Base-by-base conservation (phyloP, 2,113 vertebrate genomes). In the Ceuthmochares aereus region DNA sequence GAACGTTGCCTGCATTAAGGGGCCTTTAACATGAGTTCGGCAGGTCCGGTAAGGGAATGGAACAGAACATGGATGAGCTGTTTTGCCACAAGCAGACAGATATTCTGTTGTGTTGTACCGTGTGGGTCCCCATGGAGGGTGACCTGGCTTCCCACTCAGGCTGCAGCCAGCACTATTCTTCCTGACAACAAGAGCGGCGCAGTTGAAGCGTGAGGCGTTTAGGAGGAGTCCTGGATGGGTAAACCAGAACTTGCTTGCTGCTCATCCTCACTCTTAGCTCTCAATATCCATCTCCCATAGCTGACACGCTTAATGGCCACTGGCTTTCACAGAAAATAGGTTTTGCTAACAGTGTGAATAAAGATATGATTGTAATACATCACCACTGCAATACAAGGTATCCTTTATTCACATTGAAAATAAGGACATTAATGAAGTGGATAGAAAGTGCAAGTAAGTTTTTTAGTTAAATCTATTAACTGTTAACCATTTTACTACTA, bases 61-160 rank as follows among this genome's bases (percentile, higher is more conserved):
- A 45, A 47, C 19, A 47, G 43, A 22, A 29, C 6, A 12, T 6
- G 12, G 32, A 66, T 30, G 49, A 30, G 18, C 22, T 77, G 25
- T 4, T 62, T 30, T 68, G 47, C 30, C 37, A 20, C 25, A 52
- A 29, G 29, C 14, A 40, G 9, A 8, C 7, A 17, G n/a, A 22
- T 12, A 16, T 15, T 40, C 3, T 62, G 79, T 36, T 40, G 27
- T 20, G 15, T 5, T 37, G 12, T 20, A 7, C 3, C 0, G 1
- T 1, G 17, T 1, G 29, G 8, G 4, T 78, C 20, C 34, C 34
- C n/a, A 25, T 0, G 0, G 34, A 51, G 12, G 12, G 37, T 54
- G 30, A 26, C 59, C 43, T 17, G 47, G 43, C 23, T 54, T 14
- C 54, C 64, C 36, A 6, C 29, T 19, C 45, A 25, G 21, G 4